These are phyloP conservation scores for Diploscapter pachys DNA, from an alignment of 1,140 invertebrate species.

Conservation along the genomic window DNA sequence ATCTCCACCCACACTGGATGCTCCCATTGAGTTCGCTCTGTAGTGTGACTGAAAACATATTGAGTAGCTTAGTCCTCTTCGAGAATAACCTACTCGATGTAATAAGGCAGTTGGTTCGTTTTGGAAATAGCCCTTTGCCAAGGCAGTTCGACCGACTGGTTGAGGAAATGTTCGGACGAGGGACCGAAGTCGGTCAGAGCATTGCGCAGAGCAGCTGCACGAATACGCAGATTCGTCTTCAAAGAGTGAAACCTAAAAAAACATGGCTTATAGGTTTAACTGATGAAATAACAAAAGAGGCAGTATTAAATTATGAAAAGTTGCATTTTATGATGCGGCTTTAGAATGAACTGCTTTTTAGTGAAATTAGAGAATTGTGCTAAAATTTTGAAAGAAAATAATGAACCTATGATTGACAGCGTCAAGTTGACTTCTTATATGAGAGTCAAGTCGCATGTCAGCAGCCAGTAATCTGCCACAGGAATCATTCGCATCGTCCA, in stretches of 20 bases:
- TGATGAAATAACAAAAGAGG: too few species aligned
- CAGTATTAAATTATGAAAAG: too few species aligned
- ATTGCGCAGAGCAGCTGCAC: slow-evolving; percentile 51
- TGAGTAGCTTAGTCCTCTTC: too few species aligned
- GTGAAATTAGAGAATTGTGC: too few species aligned
- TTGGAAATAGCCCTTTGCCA: slow-evolving; percentile 57
- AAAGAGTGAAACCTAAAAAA: slow-evolving; percentile 24
- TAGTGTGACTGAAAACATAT: slow-evolving; percentile 61
- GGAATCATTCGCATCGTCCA: slow-evolving; percentile 58
- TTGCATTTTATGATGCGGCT: too few species aligned
- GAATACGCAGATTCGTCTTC: slow-evolving; percentile 15
- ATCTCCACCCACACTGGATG: slow-evolving; percentile 94
- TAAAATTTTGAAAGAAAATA: slow-evolving; percentile 13
- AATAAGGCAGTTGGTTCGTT: slow-evolving; percentile 53
- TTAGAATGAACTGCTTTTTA: too few species aligned
- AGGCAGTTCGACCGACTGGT: slow-evolving; percentile 47
- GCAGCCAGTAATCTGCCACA: slow-evolving; percentile 45
- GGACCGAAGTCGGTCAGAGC: slow-evolving; percentile 57
- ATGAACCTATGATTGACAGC: slow-evolving; percentile 39
- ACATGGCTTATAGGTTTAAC: background rate
- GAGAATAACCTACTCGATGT: slow-evolving; percentile 48
- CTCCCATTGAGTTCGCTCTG: slow-evolving; percentile 68
- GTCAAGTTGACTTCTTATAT: slow-evolving; percentile 45
- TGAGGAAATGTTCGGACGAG: slow-evolving; percentile 55
- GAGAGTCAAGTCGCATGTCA: slow-evolving; percentile 45